A percentile compares a stretch with the other conserved stretches of the same genome.
Evolutionary conservation across 2,888 invertebrate species (phyloP).

Genomic region (Troides aeacus): DNA sequence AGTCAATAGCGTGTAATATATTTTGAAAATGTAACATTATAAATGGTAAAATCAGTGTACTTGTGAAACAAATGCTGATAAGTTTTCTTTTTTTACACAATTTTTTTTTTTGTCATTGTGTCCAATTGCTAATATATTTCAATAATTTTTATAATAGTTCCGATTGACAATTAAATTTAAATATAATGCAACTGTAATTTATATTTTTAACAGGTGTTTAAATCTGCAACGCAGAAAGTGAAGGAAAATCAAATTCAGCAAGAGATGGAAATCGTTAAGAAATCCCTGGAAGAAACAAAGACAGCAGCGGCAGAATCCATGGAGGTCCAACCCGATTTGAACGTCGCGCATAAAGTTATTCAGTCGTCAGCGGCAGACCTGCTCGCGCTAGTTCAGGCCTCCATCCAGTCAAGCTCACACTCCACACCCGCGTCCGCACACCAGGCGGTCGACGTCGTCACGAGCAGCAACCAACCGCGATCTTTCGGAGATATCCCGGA

Average conservation of each 20-base stretch:
- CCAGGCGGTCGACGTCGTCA: slow-evolving; percentile 46
- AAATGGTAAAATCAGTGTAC: no score
- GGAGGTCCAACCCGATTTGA: not conserved
- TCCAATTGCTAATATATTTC: no score
- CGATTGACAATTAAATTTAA: no score
- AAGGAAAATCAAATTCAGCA: slow-evolving; percentile 81
- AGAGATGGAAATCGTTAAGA: slow-evolving; percentile 79
- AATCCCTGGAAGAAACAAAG: slow-evolving; percentile 61
- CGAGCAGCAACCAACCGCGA: slow-evolving; percentile 54
- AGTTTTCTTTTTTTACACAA: no score
- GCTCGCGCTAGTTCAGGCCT: slow-evolving; percentile 66
- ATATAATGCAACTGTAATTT: not conserved
- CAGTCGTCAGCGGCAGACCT: slow-evolving; percentile 54
- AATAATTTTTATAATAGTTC: no score
- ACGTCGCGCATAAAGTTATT: slow-evolving; percentile 27
- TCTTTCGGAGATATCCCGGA: slow-evolving; percentile 65
- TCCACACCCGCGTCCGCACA: slow-evolving; percentile 31
- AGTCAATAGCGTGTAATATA: no score
- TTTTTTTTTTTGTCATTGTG: no score
- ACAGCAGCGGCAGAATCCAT: not conserved
- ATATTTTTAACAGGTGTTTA: slow-evolving; percentile 74
- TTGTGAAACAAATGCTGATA: no score
- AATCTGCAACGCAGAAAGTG: slow-evolving; percentile 87
- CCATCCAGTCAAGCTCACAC: slow-evolving; percentile 50
- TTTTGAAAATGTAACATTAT: no score